Evolutionary conservation across 2,797 vertebrate species (phyloP), one percentile per base, ranked within the genome.

Genomic region (Semotilus atromaculatus): DNA sequence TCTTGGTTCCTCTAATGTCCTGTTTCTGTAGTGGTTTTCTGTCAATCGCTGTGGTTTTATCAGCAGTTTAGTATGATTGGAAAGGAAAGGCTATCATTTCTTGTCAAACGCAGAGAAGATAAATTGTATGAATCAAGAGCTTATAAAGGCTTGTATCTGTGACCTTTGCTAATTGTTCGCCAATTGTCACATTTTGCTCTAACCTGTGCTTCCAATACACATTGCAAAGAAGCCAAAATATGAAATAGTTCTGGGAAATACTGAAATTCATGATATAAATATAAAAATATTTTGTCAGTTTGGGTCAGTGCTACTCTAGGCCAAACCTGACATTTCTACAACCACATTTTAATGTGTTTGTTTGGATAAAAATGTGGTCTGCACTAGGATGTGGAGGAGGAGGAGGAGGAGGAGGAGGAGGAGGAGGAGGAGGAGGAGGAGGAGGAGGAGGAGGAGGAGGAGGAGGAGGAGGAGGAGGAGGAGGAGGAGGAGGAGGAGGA

Each of bases 321-420:
- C 62, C 58, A 64, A 78, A 72, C 78, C 31, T 84, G 62, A 84
- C 31, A 60, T 81, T 66, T 51, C 18, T 43, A 43, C 60, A 76
- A 82, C 34, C 81, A 68, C 78, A n/a, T 77, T 86, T 76, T n/a
- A 83, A 73, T 78, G 67, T 48, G 80, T 67, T 76, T 84, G 29
- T 85, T 79, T 82, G 79, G 71, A 48, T 64, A 53, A 85, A 79
- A 71, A 53, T 87, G 77, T 86, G 84, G 81, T 82, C 80, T 84
- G 73, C 64, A 62, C 72, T 81, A 83, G 85, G 79, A 86, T 86
- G 84, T 31, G 31, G 31, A 1, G 31, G 31, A 3, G 31, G 31
- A 1, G 31, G 31, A n/a, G n/a, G n/a, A n/a, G n/a, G n/a, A n/a
- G n/a, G n/a, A n/a, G n/a, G n/a, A n/a, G n/a, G n/a, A n/a, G n/a